Base-by-base conservation (phyloP, 2,888 invertebrate species). In the Leucania comma region DNA sequence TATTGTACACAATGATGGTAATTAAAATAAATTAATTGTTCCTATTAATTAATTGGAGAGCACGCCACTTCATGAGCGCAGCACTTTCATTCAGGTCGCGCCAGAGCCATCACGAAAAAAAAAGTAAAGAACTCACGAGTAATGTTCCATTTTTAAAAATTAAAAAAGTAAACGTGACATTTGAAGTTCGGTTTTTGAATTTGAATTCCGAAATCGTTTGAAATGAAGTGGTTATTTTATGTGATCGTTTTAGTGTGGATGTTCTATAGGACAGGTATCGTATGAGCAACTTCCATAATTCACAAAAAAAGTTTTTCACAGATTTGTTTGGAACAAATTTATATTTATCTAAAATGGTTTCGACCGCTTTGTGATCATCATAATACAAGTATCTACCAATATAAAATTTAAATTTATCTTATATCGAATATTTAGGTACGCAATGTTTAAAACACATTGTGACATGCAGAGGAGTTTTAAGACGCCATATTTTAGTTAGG, bases 181-280 rank as follows among this genome's bases (percentile, higher is more conserved):
- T 54, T 38, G 10, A 51, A 14, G 29, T 61, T 72, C 17, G 53
- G 35, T 73, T 69, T 70, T 82, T 38, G 10, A 61, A 80, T 68
- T 73, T n/a, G 29, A 53, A 50, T 63, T 68, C 10, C 14, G 24
- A 58, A 68, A 26, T 57, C 29, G n/a, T 38, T 56, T 60, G 89
- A 87, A 83, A 94, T 93, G 93, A 94, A 95, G 93, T 93, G 91
- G 92, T 22, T 90, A 70, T 91, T 93, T 72, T 93, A 91, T 80
- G 87, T 92, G 72, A 74, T 93, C 51, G 90, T 94, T 71, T 87
- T 93, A 22, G 72, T 91, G 62, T 94, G 92, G 70, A 90, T 93
- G 91, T 89, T 88, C 65, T 93, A 92, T 68, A 91, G 90, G 86
- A 85, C 92, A 86, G 94, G 94, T 94, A 80, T 57, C 17, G 51